Evolutionary conservation across 2,888 invertebrate genomes (phyloP), one percentile per base, ranked within the genome.

Genomic region (Scaptomyza reducta): DNA sequence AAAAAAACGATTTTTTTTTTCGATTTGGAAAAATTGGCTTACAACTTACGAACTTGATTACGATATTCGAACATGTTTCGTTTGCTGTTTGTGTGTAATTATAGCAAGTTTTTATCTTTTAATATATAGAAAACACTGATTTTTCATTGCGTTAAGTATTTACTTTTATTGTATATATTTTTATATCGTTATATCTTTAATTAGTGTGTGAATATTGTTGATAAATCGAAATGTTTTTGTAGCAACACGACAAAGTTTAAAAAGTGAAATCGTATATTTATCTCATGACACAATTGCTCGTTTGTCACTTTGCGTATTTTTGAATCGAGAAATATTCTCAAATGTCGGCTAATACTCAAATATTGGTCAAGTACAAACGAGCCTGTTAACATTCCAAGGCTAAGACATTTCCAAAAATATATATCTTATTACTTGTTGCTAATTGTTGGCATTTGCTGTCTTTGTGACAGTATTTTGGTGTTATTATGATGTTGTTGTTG

Each of bases 21-120:
- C 22, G 67, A 62, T 66, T 72, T 68, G 66, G 71, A 76, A 79
- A 74, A 79, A 74, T 77, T 84, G 82, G 82, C 71, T 58, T 74
- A 70, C 79, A 79, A 72, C 79, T 75, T 70, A 77, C 72, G 75
- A 83, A 85, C 84, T 81, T 79, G 84, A 85, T 84, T 75, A 47
- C 62, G 57, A 69, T 68, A 74, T 75, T 70, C 65, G 59, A 74
- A 74, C 74, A 74, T 70, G 76, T 78, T 73, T 77, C 72, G 45
- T 49, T 79, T 53, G 68, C 50, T 61, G 29, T 58, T 66, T 74
- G 46, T 51, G 41, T 62, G 68, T 44, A 71, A 74, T 63, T 67
- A 57, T 45, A 60, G 47, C 54, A 22, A 41, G 70, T 46, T 65
- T 58, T 40, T 56, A 56, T 44, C 62, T 49, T 61, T 61, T 57